phyloP scores from a whole-genome alignment of 2,113 vertebrate species.

The Bolborhynchus lineola region DNA sequence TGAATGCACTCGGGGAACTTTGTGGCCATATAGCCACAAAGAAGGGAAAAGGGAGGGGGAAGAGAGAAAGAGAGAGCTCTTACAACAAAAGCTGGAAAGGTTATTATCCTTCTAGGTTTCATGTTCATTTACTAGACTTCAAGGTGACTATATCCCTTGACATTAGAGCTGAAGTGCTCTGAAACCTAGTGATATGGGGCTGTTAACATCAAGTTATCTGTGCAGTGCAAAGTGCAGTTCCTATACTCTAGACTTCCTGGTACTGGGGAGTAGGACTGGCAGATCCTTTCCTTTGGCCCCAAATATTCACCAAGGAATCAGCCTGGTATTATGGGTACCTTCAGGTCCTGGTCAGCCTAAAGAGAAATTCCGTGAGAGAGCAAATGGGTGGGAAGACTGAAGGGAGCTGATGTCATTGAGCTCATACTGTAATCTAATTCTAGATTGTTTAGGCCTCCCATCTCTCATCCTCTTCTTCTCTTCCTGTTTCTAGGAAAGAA shows the following conservation, averaged over 20 bases:
- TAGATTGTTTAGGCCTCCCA: slow-evolving; percentile 32
- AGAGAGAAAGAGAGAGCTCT: background rate
- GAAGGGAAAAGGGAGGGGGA: background rate
- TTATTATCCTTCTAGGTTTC: background rate
- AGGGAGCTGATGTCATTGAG: slow-evolving; percentile 39
- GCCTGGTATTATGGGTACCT: background rate
- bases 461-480: slow-evolving; percentile 33
- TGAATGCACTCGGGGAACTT: background rate
- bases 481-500: slow-evolving; percentile 65
- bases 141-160: background rate
- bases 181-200: background rate
- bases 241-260: background rate
- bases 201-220: background rate
- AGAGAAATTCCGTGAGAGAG: slow-evolving; percentile 8
- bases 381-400: slow-evolving; percentile 34
- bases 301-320: background rate
- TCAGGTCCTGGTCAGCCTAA: background rate
- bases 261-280: background rate
- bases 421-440: slow-evolving; percentile 17
- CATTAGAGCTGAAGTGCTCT: background rate
- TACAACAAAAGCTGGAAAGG: background rate
- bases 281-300: background rate
- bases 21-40: background rate
- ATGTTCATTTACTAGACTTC: background rate
- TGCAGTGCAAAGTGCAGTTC: background rate